These are phyloP conservation scores for Phaenicophaeus curvirostris DNA, from an alignment of 2,797 vertebrate species.

Conservation along the genomic window DNA sequence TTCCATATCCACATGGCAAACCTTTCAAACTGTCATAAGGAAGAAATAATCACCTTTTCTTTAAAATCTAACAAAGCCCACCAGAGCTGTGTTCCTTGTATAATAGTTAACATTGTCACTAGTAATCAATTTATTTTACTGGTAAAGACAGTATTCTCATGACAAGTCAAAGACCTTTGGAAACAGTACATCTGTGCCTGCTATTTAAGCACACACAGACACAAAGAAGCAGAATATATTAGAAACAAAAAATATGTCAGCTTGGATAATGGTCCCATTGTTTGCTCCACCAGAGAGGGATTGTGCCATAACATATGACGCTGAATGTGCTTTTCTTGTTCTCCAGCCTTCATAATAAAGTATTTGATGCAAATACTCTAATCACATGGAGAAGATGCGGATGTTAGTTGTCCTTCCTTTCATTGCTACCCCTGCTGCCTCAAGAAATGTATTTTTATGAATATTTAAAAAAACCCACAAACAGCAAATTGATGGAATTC, in stretches of 20 bases:
- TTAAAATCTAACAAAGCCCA: slow-evolving; percentile 67
- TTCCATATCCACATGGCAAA: slow-evolving; percentile 65
- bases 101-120: slow-evolving; percentile 68
- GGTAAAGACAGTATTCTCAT: slow-evolving; percentile 72
- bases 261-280: slow-evolving; percentile 75
- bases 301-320: slow-evolving; percentile 73
- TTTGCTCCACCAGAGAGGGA: slow-evolving; percentile 73
- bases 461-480: slow-evolving; percentile 67
- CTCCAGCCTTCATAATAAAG: slow-evolving; percentile 73
- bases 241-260: slow-evolving; percentile 81
- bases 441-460: slow-evolving; percentile 66
- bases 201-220: slow-evolving; percentile 76
- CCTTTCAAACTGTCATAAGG: slow-evolving; percentile 74
- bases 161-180: slow-evolving; percentile 78
- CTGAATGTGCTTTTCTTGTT: slow-evolving; percentile 74
- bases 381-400: slow-evolving; percentile 68
- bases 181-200: slow-evolving; percentile 78
- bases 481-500: slow-evolving; percentile 33
- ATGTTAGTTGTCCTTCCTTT: slow-evolving; percentile 56
- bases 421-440: not conserved
- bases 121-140: slow-evolving; percentile 71
- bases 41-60: slow-evolving; percentile 73
- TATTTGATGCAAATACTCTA: slow-evolving; percentile 72
- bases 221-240: slow-evolving; percentile 78
- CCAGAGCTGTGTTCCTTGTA: slow-evolving; percentile 54